These are phyloP conservation scores for Epinotia ramella DNA, from an alignment of 2,888 invertebrate genomes.

Conservation along the genomic window DNA sequence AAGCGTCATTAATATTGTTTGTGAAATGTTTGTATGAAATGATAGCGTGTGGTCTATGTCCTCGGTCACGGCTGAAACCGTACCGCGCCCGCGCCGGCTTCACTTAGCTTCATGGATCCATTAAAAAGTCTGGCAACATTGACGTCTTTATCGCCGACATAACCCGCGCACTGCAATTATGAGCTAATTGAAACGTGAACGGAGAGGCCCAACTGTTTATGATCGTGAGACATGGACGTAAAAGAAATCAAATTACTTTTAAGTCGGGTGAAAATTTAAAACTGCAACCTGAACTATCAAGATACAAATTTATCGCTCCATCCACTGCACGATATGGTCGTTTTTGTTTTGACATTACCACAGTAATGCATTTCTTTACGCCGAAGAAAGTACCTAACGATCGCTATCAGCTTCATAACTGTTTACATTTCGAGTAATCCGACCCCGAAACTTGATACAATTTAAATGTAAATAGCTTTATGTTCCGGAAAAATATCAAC, in stretches of 20 bases:
- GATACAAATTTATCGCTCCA: slow-evolving; percentile 28
- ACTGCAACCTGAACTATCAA: slow-evolving; percentile 25
- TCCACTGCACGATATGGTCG: slow-evolving; percentile 20
- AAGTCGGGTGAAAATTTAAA: slow-evolving; percentile 12
- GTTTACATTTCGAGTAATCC: slow-evolving; percentile 27
- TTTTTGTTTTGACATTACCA: slow-evolving; percentile 27
- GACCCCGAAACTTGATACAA: slow-evolving; percentile 24
- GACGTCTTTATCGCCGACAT: slow-evolving; percentile 12
- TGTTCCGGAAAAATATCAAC: slow-evolving; percentile 27
- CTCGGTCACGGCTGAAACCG: slow-evolving; percentile 27
- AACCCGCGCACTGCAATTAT: slow-evolving; percentile 7
- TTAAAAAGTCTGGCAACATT: slow-evolving; percentile 9
- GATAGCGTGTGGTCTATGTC: slow-evolving; percentile 40
- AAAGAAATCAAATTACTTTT: slow-evolving; percentile 11
- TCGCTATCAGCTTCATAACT: slow-evolving; percentile 35
- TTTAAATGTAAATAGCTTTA: slow-evolving; percentile 27
- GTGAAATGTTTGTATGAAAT: slow-evolving; percentile 33
- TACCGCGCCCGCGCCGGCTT: slow-evolving; percentile 21
- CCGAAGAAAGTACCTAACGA: slow-evolving; percentile 43
- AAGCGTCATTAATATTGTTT: slow-evolving; percentile 36
- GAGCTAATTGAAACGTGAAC: slow-evolving; percentile 31
- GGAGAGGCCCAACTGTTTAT: slow-evolving; percentile 16
- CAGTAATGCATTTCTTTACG: slow-evolving; percentile 25
- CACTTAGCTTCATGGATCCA: slow-evolving; percentile 20
- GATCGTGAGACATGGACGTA: slow-evolving; percentile 25